These are phyloP conservation scores for Halisarca cf. caerulea DNA, from an alignment of 37 sponge, comb jelly and placozoan genomes.

Conservation along the genomic window DNA sequence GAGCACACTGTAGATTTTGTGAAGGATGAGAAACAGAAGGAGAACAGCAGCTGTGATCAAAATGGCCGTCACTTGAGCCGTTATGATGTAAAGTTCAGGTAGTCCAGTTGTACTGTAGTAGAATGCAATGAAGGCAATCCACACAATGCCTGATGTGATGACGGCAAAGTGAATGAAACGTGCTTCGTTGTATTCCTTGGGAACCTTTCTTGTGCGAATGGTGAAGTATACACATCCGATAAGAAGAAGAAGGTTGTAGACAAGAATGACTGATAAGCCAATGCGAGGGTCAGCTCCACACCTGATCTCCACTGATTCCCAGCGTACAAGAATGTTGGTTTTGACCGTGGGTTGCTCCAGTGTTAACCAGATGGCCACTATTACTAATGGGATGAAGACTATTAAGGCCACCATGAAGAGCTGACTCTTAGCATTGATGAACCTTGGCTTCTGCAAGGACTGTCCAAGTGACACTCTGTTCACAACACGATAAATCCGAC, in stretches of 20 bases:
- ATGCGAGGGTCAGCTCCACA: conserved; percentile 29
- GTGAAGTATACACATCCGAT: conserved; percentile 27
- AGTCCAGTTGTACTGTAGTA: conserved; percentile 10
- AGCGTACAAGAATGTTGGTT: not conserved
- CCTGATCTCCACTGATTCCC: not conserved
- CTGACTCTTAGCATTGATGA: conserved; percentile 56
- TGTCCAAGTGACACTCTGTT: not conserved
- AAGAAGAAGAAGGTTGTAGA: conserved; percentile 54
- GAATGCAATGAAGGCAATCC: conserved; percentile 39
- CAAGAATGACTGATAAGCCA: conserved; percentile 6
- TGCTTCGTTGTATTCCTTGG: conserved; percentile 41
- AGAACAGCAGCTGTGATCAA: not conserved
- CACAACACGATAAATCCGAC: conserved; percentile 74
- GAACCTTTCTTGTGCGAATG: conserved; percentile 30
- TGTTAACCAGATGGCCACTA: conserved; percentile 36
- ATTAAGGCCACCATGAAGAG: conserved; percentile 53
- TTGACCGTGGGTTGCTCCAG: conserved; percentile 19
- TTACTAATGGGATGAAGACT: conserved; percentile 24
- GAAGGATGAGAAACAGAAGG: not conserved
- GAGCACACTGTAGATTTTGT: not conserved
- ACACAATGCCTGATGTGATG: conserved; percentile 14
- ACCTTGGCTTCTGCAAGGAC: conserved; percentile 29
- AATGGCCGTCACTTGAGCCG: not conserved
- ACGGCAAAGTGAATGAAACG: conserved; percentile 35
- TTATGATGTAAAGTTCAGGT: not conserved